phyloP scores from a whole-genome alignment of 1,140 invertebrate genomes.

The Eupeodes corollae region DNA sequence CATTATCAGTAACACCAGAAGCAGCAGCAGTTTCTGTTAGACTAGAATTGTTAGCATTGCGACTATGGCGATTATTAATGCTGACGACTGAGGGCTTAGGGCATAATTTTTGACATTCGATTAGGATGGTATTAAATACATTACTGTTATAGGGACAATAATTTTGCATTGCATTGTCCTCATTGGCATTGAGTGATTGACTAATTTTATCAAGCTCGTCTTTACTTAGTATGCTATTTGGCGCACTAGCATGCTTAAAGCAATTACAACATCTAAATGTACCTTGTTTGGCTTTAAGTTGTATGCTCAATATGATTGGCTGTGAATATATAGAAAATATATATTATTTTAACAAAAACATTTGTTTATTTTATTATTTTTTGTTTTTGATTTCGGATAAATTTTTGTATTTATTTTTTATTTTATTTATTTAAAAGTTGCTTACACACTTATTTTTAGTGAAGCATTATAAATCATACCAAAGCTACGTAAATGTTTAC shows the following conservation, averaged over 20 bases:
- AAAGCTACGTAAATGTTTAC: too few relatives aligned
- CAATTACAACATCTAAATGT: slow-evolving; percentile 57
- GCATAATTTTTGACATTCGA: slow-evolving; percentile 10
- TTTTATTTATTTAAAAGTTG: too few relatives aligned
- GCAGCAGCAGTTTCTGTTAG: not conserved
- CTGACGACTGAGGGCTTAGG: not conserved
- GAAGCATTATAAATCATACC: too few relatives aligned
- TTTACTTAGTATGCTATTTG: slow-evolving; percentile 31
- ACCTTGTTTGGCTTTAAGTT: slow-evolving; percentile 61
- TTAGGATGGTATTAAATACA: slow-evolving; percentile 14
- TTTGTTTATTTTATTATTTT: too few relatives aligned
- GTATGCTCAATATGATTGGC: slow-evolving; percentile 69
- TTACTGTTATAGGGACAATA: slow-evolving; percentile 22
- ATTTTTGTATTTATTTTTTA: too few relatives aligned
- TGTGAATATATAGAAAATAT: slow-evolving; percentile 43
- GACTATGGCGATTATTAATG: not conserved
- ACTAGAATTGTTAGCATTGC: not conserved
- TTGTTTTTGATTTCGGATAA: too few relatives aligned
- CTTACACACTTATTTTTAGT: too few relatives aligned
- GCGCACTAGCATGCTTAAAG: slow-evolving; percentile 26
- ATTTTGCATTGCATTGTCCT: slow-evolving; percentile 30
- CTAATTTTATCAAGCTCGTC: slow-evolving; percentile 38
- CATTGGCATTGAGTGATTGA: slow-evolving; percentile 25
- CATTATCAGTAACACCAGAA: slow-evolving; percentile 10
- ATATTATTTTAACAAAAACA: not conserved